Base-by-base conservation (phyloP, 2,888 invertebrate genomes). In the Luffia ferchaultella region DNA sequence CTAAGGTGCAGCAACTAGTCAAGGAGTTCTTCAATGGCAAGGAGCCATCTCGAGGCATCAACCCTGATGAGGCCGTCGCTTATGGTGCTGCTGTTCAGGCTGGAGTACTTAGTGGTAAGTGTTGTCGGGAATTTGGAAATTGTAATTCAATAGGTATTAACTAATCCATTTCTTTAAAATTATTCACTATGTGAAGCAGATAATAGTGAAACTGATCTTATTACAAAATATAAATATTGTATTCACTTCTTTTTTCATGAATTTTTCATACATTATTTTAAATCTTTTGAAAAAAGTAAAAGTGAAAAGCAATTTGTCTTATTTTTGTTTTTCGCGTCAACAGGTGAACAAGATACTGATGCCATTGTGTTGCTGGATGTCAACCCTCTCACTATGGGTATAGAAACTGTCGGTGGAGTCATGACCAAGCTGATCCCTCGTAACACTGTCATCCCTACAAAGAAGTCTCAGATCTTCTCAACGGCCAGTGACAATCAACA, bases 401-500 rank as follows among this genome's bases (percentile, higher is more conserved):
- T 99, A 68, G 99, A 99, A 83, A 99, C 99, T 43, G 98, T 98
- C 47, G 98, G 99, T 57, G 99, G 99, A 60, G 98, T 99, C 20
- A 99, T 99, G 98, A 98, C 98, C 61, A 98, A 98, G 73, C 88
- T 99, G 50, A 99, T 99, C 70, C 93, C 96, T 50, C 88, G 98
- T 63, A 99, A 99, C 87, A 98, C 98, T 19, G 97, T 98, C 57
- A 98, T 99, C 67, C 99, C 99, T 20, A 98, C 98, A 50, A 98
- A 98, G 87, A 98, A 99, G 76, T 96, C 96, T 0, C 98, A 99
- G 82, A 97, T 98, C 70, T 99, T 99, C 90, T 97, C 98, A 0
- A 99, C 99, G 1, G 98, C 98, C 51, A 95, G 97, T 20, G 99
- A 99, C 76, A 99, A 98, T 79, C 99, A 99, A 76, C 96, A 97